phyloP scores from a whole-genome alignment of 2,888 invertebrate genomes.

The Drosophila longiperda region DNA sequence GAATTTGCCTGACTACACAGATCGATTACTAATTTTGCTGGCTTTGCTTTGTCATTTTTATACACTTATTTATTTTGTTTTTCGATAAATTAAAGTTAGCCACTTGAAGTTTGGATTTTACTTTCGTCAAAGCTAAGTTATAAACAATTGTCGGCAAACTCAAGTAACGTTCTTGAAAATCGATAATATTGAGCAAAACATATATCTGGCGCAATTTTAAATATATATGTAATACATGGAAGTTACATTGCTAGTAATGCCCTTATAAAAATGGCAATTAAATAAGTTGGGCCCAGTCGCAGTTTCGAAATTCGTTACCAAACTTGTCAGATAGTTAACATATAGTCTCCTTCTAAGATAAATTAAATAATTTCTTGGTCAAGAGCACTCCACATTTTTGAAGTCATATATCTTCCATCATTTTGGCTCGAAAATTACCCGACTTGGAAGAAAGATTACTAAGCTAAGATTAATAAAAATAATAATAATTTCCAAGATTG shows the following conservation, averaged over 20 bases:
- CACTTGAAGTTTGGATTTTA: neutral
- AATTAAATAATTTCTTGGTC: neutral
- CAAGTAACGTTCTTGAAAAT: neutral
- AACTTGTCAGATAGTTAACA: neutral
- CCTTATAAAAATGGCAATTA: neutral
- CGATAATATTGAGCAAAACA: neutral
- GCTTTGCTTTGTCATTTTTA: neutral
- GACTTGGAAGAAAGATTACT: neutral
- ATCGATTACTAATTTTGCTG: slow-evolving; percentile 24
- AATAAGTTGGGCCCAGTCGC: neutral
- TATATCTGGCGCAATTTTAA: neutral
- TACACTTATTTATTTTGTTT: neutral
- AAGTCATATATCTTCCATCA: neutral
- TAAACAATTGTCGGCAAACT: neutral
- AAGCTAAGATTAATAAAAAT: neutral
- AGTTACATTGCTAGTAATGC: neutral
- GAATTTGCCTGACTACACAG: neutral
- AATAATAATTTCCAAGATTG: neutral
- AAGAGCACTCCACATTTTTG: neutral
- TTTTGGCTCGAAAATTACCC: neutral
- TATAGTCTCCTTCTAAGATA: neutral
- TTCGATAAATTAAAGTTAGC: neutral
- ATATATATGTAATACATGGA: neutral
- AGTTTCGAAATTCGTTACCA: neutral
- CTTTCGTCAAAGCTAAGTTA: neutral